Evolutionary conservation across 1,140 invertebrate species (phyloP), one percentile per base, ranked within the genome.

Genomic region (Drosophila kurseongensis): DNA sequence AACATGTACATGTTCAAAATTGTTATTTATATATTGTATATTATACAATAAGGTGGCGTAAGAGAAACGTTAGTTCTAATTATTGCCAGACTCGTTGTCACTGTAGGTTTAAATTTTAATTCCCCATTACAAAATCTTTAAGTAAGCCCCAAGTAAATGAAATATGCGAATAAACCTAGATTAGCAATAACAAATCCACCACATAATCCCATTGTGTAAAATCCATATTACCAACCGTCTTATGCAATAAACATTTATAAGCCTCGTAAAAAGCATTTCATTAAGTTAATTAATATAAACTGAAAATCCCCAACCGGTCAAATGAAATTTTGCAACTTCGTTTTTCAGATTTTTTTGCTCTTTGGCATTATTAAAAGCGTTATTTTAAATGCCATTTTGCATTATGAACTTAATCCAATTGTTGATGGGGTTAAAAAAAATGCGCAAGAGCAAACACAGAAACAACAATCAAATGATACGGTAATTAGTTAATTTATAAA

Each of bases 401-500:
- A 72, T 82, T 67, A 75, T 75, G 75, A 74, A 73, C 66, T 88
- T 86, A 86, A 86, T 86, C 79, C 83, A 88, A 86, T 86, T 86
- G 82, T 71, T 71, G 56, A 63, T 32, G 62, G 14, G 0, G 29
- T 4, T 4, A n/a, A 48, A 48, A 45, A 40, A 18, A 29, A 38
- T 44, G 32, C 32, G 41, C 18, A 58, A 50, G 5, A 63, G 57
- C 23, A 41, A 50, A 62, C 48, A 61, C 50, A 50, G 55, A 48
- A 60, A 74, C 23, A 68, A 83, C 77, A 77, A 88, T 72, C 69
- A 73, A 89, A 77, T 60, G 60, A 79, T 74, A 61, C 60, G 79
- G 66, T 89, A 83, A 88, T 88, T 89, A 79, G 83, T 88, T 83
- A 79, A 88, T 79, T 73, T 88, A 83, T 88, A 79, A 84, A 88